Conservation (phyloP, 2,797 vertebrate species). For the Sphenopsis melanotis region DNA sequence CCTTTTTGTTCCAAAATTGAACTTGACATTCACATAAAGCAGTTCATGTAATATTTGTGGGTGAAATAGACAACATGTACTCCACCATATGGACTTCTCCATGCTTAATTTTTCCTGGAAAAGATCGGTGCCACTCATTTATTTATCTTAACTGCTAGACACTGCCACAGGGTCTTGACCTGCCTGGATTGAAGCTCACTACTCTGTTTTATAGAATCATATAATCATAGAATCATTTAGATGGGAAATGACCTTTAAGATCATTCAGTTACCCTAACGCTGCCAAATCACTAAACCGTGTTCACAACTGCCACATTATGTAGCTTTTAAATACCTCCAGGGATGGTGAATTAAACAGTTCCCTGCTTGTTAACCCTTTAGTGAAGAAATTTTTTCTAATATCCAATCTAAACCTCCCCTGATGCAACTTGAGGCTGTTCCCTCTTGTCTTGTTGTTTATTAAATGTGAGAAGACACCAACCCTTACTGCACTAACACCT, state of each 20-base stretch:
- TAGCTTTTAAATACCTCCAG: not conserved
- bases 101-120: not conserved
- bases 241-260: not conserved
- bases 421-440: rapidly evolving
- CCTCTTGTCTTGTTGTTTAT: not conserved
- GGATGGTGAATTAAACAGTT: not conserved
- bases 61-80: not conserved
- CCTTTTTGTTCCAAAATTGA: not conserved
- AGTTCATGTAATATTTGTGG: not conserved
- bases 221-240: not conserved
- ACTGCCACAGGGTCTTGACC: not conserved
- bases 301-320: not conserved
- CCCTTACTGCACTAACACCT: no score
- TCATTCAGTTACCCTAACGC: not conserved
- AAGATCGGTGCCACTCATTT: not conserved
- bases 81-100: not conserved
- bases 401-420: not conserved
- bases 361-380: not conserved
- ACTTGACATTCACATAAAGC: not conserved
- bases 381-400: not conserved
- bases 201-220: not conserved
- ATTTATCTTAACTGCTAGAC: not conserved
- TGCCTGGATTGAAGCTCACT: not conserved
- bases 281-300: not conserved
- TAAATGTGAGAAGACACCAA: not conserved